A percentile compares a stretch with the other conserved stretches of the same genome.
phyloP scores from a whole-genome alignment of 2,888 invertebrate genomes.

The Euzophera pinguis region DNA sequence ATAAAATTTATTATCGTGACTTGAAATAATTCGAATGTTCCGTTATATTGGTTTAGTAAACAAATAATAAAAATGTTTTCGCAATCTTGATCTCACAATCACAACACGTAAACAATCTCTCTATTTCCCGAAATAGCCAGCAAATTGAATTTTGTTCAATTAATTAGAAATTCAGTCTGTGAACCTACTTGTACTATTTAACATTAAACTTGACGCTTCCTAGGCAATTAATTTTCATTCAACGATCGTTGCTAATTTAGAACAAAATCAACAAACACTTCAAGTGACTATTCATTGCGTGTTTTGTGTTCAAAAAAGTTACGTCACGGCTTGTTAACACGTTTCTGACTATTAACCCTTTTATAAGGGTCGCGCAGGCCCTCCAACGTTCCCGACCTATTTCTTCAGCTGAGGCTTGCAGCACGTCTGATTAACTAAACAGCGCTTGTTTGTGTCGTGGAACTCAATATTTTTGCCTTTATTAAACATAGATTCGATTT shows the following conservation, averaged over 20 bases:
- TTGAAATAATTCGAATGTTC: no score
- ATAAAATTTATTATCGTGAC: neutral
- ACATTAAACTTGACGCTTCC: neutral
- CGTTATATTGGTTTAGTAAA: neutral
- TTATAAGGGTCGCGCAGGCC: slow-evolving; percentile 29
- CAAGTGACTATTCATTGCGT: neutral
- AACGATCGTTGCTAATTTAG: slow-evolving; percentile 1
- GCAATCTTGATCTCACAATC: neutral
- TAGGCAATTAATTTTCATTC: slow-evolving; percentile 1
- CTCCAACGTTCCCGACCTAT: slow-evolving; percentile 48
- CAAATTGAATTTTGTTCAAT: neutral
- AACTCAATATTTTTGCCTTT: slow-evolving; percentile 10
- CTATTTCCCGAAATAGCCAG: neutral
- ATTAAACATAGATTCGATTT: slow-evolving; percentile 10
- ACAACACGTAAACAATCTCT: neutral
- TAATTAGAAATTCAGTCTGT: neutral
- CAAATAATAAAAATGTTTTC: neutral
- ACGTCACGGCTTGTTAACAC: slow-evolving; percentile 1
- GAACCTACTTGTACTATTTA: neutral
- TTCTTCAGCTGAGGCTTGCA: slow-evolving; percentile 25
- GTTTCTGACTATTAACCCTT: slow-evolving; percentile 33
- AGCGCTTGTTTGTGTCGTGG: slow-evolving; percentile 5
- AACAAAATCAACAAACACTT: neutral
- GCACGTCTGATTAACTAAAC: slow-evolving; percentile 20
- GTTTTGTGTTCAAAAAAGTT: neutral